These are phyloP conservation scores for Petrocephalus zakoni DNA, from an alignment of 2,113 vertebrate genomes.

Conservation along the genomic window DNA sequence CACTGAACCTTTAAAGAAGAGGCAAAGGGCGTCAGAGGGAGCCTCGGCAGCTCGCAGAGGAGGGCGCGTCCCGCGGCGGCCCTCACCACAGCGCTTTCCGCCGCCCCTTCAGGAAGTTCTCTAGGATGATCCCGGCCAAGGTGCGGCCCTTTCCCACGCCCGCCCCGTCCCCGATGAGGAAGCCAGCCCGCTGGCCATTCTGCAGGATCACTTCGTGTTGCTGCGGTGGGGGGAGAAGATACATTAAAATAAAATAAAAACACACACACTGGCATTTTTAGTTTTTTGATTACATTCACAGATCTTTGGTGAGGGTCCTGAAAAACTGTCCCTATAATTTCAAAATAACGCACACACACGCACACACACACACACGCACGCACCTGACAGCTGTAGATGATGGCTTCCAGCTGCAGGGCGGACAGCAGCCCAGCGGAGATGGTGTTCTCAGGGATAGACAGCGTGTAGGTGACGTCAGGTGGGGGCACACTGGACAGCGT, in stretches of 20 bases:
- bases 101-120: conserved; percentile 82
- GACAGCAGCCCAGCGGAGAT: conserved; percentile 73
- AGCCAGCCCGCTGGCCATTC: conserved; percentile 85
- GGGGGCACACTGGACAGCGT: conserved; percentile 94
- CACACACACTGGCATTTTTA: no score
- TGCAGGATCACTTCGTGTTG: conserved; percentile 95
- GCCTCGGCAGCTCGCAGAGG: neutral
- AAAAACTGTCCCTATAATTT: no score
- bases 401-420: conserved; percentile 92
- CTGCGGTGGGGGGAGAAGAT: conserved; percentile 49
- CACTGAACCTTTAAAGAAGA: conserved; percentile 80
- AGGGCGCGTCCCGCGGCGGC: neutral
- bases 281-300: no score
- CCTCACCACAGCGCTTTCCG: conserved; percentile 89
- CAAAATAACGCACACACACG: no score
- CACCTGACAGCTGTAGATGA: conserved; percentile 96
- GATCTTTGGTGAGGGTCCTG: no score
- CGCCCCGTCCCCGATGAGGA: conserved; percentile 90
- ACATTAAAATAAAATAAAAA: no score
- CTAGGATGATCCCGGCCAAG: conserved; percentile 88
- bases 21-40: neutral
- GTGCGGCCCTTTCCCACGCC: conserved; percentile 95
- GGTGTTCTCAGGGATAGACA: conserved; percentile 67
- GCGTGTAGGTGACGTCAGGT: conserved; percentile 83
- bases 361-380: neutral